These are phyloP conservation scores for Nebria ingens DNA, from an alignment of 1,140 invertebrate genomes.

Conservation along the genomic window DNA sequence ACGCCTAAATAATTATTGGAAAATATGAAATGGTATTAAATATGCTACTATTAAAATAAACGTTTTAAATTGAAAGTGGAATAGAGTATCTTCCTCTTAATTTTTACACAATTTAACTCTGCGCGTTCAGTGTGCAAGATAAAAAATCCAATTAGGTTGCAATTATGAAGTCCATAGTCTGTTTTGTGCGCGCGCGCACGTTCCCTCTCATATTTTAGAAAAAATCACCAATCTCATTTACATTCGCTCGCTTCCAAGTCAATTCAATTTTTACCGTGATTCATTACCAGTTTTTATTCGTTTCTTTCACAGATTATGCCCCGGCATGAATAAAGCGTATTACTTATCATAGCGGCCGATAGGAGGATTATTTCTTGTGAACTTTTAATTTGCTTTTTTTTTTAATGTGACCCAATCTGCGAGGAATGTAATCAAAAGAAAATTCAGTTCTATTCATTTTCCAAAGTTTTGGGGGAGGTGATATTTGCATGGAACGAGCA, in stretches of 20 bases:
- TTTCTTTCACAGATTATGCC: not conserved
- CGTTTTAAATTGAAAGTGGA: no score
- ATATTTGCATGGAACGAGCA: not conserved
- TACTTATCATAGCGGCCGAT: conserved; percentile 6
- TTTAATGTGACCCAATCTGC: conserved; percentile 5
- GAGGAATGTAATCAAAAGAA: conserved; percentile 4
- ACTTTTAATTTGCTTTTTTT: conserved; percentile 10
- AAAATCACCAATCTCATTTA: conserved; percentile 8
- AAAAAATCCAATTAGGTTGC: conserved; percentile 6
- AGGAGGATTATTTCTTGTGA: conserved; percentile 9
- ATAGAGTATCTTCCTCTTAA: no score
- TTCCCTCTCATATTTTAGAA: not conserved
- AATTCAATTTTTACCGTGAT: conserved; percentile 8
- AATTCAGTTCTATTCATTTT: not conserved
- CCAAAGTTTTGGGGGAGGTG: not conserved
- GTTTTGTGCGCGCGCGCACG: not conserved
- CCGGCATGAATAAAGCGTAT: conserved; percentile 4
- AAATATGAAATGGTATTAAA: no score
- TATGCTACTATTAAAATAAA: no score
- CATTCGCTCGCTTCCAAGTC: conserved; percentile 3
- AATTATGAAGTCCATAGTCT: conserved; percentile 4
- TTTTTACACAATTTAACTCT: no score
- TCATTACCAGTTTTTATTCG: conserved; percentile 8
- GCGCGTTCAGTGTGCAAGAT: no score
- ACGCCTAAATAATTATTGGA: no score